Conservation (phyloP, 1,140 invertebrate species). For the Halotydeus destructor region DNA sequence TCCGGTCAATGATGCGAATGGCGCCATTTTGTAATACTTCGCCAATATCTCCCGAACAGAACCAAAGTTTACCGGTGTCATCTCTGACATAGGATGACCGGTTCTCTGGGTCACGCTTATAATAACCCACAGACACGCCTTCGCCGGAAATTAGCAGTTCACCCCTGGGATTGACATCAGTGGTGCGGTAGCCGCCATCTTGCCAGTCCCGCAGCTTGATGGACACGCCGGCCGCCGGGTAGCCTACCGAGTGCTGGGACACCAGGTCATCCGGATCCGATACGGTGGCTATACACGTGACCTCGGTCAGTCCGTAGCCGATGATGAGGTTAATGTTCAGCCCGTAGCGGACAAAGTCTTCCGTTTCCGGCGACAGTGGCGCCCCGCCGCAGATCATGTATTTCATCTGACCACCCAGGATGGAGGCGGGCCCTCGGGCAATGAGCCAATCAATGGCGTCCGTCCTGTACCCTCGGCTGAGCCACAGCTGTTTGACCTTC, state of each 20-base stretch:
- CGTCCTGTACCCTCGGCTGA: constrained; percentile 25
- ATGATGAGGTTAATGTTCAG: constrained; percentile 72
- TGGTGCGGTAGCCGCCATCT: constrained; percentile 47
- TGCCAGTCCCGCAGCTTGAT: constrained; percentile 49
- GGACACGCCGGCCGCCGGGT: constrained; percentile 61
- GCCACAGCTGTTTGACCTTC: constrained; percentile 58
- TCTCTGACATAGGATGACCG: constrained; percentile 68
- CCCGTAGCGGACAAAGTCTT: constrained; percentile 78
- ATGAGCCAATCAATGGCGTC: constrained; percentile 27
- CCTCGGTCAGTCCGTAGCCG: constrained; percentile 23
- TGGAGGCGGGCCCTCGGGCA: constrained; percentile 47
- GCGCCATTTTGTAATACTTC: constrained; percentile 76
- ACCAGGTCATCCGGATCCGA: not conserved
- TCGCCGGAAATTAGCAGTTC: constrained; percentile 81
- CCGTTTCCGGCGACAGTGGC: constrained; percentile 76
- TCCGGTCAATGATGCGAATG: constrained; percentile 73
- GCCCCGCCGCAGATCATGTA: constrained; percentile 81
- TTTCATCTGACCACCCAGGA: constrained; percentile 66
- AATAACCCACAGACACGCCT: constrained; percentile 80
- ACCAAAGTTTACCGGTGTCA: constrained; percentile 60
- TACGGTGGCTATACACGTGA: not conserved
- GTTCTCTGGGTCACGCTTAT: constrained; percentile 68
- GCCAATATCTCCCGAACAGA: constrained; percentile 88
- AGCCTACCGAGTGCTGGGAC: constrained; percentile 45
- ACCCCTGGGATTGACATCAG: constrained; percentile 72